Evolutionary conservation across 2,113 vertebrate genomes (phyloP).

Genomic region (Amblyornis subalaris): DNA sequence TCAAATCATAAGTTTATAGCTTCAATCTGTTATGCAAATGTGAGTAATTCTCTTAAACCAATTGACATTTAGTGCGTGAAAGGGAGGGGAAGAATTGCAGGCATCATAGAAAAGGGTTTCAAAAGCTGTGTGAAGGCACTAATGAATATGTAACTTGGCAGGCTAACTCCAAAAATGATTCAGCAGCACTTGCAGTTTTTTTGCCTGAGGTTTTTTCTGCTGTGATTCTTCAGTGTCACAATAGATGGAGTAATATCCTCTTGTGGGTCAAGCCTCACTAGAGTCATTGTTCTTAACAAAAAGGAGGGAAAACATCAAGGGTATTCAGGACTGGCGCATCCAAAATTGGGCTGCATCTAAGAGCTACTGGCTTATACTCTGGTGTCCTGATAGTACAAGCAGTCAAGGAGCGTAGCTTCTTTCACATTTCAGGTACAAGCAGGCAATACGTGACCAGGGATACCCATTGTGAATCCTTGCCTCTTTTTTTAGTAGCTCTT

Average conservation of each 20-base stretch:
- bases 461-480: neutral
- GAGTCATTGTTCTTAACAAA: neutral
- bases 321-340: neutral
- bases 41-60: constrained; percentile 63
- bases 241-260: constrained; percentile 32
- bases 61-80: constrained; percentile 47
- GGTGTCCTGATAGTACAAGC: neutral
- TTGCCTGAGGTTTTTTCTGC: neutral
- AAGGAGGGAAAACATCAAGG: neutral
- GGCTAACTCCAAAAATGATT: constrained; percentile 47
- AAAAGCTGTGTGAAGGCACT: constrained; percentile 14
- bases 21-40: constrained; percentile 49
- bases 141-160: constrained; percentile 49
- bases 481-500: neutral
- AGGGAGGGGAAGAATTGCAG: constrained; percentile 18
- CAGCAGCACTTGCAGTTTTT: neutral
- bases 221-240: neutral
- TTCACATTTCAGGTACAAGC: neutral
- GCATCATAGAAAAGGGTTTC: neutral
- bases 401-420: neutral
- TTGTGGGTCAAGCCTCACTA: neutral
- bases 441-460: neutral
- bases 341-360: neutral
- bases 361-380: neutral
- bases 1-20: constrained; percentile 54